Evolutionary conservation across 2,888 invertebrate genomes (phyloP).

Genomic region (Hanleya hanleyi): DNA sequence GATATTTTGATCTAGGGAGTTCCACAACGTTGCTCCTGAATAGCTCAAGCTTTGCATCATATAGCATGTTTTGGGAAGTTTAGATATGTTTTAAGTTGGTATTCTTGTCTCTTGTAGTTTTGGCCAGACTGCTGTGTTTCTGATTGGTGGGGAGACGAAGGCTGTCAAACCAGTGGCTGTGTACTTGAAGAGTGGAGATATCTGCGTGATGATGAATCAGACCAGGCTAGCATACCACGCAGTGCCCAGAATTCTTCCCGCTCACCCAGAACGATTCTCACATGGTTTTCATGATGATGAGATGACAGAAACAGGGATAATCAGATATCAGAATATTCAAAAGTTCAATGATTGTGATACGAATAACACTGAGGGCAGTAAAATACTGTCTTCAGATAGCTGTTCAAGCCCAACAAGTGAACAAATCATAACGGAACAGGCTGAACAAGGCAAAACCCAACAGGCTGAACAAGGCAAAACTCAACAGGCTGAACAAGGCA

Average conservation of each 20-base stretch:
- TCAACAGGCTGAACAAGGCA: neutral
- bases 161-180: constrained; percentile 75
- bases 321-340: no score
- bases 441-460: neutral
- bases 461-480: neutral
- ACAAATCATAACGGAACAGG: neutral
- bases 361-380: no score
- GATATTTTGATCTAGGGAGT: no score
- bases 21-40: no score
- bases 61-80: no score
- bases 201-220: constrained; percentile 90
- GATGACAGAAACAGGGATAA: neutral
- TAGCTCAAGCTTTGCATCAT: no score
- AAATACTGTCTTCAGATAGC: no score
- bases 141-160: constrained; percentile 87
- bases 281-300: neutral
- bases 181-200: constrained; percentile 89
- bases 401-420: no score
- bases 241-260: constrained; percentile 84
- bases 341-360: no score
- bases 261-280: constrained; percentile 67
- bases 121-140: constrained; percentile 94
- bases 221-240: constrained; percentile 94
- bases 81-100: no score
- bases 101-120: constrained; percentile 80